Base-by-base conservation (phyloP, 2,888 invertebrate species). In the Orthonychiurus folsomi region DNA sequence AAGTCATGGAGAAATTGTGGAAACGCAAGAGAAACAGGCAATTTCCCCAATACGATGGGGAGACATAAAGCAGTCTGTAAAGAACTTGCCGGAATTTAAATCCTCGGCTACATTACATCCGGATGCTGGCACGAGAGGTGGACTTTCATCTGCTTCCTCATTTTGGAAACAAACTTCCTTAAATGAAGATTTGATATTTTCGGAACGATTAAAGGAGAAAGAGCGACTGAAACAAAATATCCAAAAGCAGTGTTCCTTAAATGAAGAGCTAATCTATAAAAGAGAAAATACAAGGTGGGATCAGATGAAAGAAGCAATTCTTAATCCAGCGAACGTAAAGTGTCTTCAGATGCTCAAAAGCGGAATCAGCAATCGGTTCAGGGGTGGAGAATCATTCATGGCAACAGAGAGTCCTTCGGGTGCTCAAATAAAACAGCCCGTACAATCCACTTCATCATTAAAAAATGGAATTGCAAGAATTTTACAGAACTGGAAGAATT, bases 161-260 rank as follows among this genome's bases (percentile, higher is more conserved):
- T 68, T 70, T 56, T 72, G 73, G 65, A 89, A 93, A 75, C 92
- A 93, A 76, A 86, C 88, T 68, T 92, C 92, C 1, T 81, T 93
- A 65, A 92, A 92, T 75, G 92, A 92, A 76, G 92, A 92, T 76
- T 79, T 91, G 18, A 89, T 92, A 86, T 90, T 89, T 1, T 85
- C 85, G n/a, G 91, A 90, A 73, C 80, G 92, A 61, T 78, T 91
- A 73, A 80, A 86, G 65, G 92, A 92, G 76, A 91, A 90, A 74
- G 90, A 91, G 75, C 56, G 83, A 52, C 63, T 92, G 23, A 81
- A 88, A 63, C 86, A 86, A 74, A 88, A 90, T 74, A 90, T 91
- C 70, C 89, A 88, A 76, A 92, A 92, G 75, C 92, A 92, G 78
- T 88, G 89, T 25, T 91, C 91, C 3, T 79, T 92, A 18, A 91